Evolutionary conservation across 92 coral and sea anemone genomes (phyloP), one percentile per base, ranked within the genome.

Genomic region (Heteractis magnifica): DNA sequence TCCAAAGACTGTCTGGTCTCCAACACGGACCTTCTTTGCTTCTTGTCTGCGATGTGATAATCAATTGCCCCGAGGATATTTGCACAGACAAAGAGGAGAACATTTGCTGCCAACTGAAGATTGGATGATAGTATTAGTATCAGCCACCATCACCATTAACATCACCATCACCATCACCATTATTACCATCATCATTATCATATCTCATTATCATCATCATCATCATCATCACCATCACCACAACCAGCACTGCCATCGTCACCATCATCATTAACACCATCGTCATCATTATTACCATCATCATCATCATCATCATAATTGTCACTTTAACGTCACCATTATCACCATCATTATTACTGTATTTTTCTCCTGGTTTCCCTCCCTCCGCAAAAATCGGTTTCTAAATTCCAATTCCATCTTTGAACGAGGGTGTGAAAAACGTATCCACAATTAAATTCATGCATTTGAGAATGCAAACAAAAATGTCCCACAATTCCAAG

Each of bases 1-100:
- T 97, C 94, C 65, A 97, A 82, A 12, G 99, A 97, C 71, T 97
- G 93, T 52, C 95, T 90, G 1, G 99, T 97, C 74, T 97, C 99
- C 59, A 93, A 87, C n/a, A 97, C 97, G 6, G 99, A 93, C 20
- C 94, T 88, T 14, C 99, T 87, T 64, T 97, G 99, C 56, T 92
- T 89, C 78, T 93, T 83, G 87, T 97, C 99, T 3, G 99, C 99
- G 53, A 97, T 91, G 65, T 89, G 91, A 58, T 85, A 97, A 72
- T 97, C 99, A 8, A 97, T 94, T n/a, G 94, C 90, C 5, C 99
- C 99, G 53, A 97, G 92, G 62, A 94, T 72, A 56, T 86, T 90
- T 50, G 93, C 89, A 72, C 99, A 97, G 14, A 92, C 56, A 53
- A 97, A 94, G 80, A 97, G 88, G 48, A 97, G 76, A 26, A 89